Conservation (phyloP, 2,888 invertebrate genomes). For the Ceriagrion tenellum region DNA sequence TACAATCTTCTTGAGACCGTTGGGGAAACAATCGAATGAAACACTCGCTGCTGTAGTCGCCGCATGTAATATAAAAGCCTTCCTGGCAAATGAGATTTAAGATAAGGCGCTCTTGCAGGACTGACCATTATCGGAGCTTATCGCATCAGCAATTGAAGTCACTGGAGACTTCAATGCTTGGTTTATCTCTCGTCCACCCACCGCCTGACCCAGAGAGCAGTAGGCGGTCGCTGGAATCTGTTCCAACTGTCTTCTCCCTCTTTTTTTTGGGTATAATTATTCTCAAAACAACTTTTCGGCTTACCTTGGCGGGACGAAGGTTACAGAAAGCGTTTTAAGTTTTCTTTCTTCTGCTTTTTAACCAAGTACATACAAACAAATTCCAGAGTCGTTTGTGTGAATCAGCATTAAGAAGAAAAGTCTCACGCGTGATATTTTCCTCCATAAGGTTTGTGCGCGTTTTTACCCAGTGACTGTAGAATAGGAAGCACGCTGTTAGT, state of each 20-base stretch:
- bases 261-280: neutral
- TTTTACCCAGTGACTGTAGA: no score
- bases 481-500: no score
- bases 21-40: neutral
- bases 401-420: neutral
- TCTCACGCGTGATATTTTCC: no score
- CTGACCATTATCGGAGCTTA: slow-evolving; percentile 37
- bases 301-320: neutral
- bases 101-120: neutral
- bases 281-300: neutral
- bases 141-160: slow-evolving; percentile 53
- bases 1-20: neutral
- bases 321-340: neutral
- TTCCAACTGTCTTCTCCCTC: neutral
- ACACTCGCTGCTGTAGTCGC: neutral
- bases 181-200: neutral
- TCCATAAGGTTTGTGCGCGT: no score
- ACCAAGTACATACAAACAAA: neutral
- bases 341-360: neutral
- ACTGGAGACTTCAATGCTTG: slow-evolving; percentile 14
- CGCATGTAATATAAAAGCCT: neutral
- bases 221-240: slow-evolving; percentile 43
- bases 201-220: neutral
- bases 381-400: neutral
- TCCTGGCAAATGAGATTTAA: slow-evolving; percentile 32